Evolutionary conservation across 1,140 invertebrate genomes (phyloP).

Genomic region (Odontomachus brunneus): DNA sequence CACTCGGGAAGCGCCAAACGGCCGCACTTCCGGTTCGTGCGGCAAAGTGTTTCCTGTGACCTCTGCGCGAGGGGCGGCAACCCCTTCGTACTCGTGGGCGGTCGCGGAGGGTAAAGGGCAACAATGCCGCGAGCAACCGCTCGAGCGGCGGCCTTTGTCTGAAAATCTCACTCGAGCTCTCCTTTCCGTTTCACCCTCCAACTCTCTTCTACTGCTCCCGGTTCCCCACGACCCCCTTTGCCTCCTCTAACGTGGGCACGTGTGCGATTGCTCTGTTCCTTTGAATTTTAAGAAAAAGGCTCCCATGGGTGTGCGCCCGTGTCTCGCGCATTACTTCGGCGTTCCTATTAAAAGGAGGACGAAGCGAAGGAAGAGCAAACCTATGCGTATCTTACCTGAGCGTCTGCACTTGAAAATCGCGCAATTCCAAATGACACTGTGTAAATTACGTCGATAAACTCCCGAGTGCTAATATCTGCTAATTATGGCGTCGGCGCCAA

Average conservation of each 20-base stretch:
- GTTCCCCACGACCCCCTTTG: constrained; percentile 12
- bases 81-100: constrained; percentile 59
- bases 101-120: constrained; percentile 75
- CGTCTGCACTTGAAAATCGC: background rate
- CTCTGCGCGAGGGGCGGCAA: constrained; percentile 61
- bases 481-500: background rate
- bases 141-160: constrained; percentile 78
- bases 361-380: no score
- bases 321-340: constrained; percentile 22
- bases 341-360: constrained; percentile 22
- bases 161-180: constrained; percentile 72
- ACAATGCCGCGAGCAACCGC: constrained; percentile 79
- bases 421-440: background rate
- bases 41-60: constrained; percentile 71
- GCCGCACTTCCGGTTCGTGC: constrained; percentile 72
- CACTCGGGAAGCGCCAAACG: constrained; percentile 71
- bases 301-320: constrained; percentile 25
- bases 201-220: background rate
- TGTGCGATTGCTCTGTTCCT: constrained; percentile 54
- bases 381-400: constrained; percentile 35
- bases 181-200: constrained; percentile 40
- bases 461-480: background rate
- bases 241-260: constrained; percentile 34
- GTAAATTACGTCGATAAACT: no score
- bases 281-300: constrained; percentile 60